These are phyloP conservation scores for Drosophila mauritiana DNA, from an alignment of 1,140 invertebrate genomes.

Conservation along the genomic window DNA sequence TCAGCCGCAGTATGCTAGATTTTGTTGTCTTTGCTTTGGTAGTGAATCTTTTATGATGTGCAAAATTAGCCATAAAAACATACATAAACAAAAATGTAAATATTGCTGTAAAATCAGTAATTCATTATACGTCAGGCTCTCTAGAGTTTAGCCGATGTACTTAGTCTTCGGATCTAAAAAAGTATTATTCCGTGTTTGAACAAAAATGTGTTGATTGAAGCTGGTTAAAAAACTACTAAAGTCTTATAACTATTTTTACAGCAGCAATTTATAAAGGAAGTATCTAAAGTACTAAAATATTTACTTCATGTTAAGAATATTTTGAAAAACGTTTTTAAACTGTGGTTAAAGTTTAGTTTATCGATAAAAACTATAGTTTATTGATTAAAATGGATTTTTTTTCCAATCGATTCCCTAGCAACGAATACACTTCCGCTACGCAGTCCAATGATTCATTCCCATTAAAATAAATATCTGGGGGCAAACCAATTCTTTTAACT, in stretches of 20 bases:
- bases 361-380: neutral
- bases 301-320: too few species aligned
- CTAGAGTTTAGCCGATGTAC: neutral
- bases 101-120: neutral
- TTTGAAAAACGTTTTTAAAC: too few species aligned
- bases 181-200: neutral
- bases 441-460: conserved; percentile 2
- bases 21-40: neutral
- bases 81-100: neutral
- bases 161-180: too few species aligned
- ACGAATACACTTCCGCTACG: conserved; percentile 2
- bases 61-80: conserved; percentile 69
- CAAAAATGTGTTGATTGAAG: too few species aligned
- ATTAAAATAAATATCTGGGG: conserved; percentile 3
- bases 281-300: too few species aligned
- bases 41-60: conserved; percentile 68
- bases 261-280: too few species aligned
- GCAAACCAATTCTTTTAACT: neutral
- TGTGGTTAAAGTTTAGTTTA: too few species aligned
- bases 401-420: neutral
- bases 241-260: too few species aligned
- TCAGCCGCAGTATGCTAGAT: conserved; percentile 35
- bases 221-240: too few species aligned
- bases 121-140: neutral
- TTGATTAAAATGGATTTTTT: too few species aligned